Percentiles rank a stretch among this genome's conserved stretches.
Evolutionary conservation across 1,140 invertebrate species (phyloP).

Genomic region (Neotoxoptera formosana): DNA sequence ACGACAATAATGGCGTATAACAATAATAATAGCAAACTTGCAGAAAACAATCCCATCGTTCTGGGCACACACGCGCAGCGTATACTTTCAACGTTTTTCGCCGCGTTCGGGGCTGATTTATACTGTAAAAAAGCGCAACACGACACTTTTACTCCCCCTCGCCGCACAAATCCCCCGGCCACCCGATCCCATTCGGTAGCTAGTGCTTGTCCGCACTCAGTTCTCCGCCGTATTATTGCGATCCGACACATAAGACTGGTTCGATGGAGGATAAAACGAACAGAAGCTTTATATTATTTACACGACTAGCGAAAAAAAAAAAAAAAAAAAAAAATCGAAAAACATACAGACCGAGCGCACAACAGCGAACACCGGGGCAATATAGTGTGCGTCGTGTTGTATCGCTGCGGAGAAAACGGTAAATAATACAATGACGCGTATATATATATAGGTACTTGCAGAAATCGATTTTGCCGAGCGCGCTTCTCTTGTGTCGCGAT

Average conservation of each 20-base stretch:
- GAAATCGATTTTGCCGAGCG: background rate
- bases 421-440: background rate
- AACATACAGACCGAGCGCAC: background rate
- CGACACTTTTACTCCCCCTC: background rate
- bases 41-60: conserved; percentile 32
- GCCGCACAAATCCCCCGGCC: background rate
- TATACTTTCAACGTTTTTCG: conserved; percentile 11
- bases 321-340: no score
- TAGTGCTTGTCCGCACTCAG: background rate
- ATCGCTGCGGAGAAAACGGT: background rate
- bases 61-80: no score
- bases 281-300: background rate
- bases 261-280: background rate
- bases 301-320: background rate
- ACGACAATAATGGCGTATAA: background rate
- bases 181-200: background rate
- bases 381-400: background rate
- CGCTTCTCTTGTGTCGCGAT: background rate
- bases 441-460: no score
- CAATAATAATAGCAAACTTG: conserved; percentile 46
- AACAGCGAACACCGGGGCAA: no score
- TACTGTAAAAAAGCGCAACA: conserved; percentile 23
- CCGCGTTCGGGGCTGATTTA: background rate
- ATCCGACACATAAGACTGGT: conserved; percentile 7
- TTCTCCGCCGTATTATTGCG: background rate